Evolutionary conservation across 1,140 invertebrate genomes (phyloP).

Genomic region (Pogonus chalceus): DNA sequence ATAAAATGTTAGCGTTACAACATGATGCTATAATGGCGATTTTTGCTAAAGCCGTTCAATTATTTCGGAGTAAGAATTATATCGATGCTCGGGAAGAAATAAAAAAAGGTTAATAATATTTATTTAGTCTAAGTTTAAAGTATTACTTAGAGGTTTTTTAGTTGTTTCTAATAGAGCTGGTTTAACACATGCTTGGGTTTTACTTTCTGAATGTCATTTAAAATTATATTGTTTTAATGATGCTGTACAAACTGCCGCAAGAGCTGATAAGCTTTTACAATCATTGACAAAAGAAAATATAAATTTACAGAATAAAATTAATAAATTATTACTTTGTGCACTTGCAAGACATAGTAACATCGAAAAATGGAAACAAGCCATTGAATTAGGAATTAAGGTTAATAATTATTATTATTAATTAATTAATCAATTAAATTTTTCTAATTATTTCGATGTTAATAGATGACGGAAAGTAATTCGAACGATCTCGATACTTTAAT

Average conservation of each 20-base stretch:
- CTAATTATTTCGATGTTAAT: conserved; percentile 9
- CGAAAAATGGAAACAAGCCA: conserved; percentile 41
- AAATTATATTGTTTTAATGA: conserved; percentile 48
- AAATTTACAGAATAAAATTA: conserved; percentile 23
- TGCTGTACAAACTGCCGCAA: conserved; percentile 40
- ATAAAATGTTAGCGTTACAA: conserved; percentile 39
- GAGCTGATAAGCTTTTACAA: conserved; percentile 31
- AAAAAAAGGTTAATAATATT: conserved; percentile 24
- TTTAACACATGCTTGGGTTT: conserved; percentile 36
- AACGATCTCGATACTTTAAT: neutral
- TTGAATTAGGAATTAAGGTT: conserved; percentile 34
- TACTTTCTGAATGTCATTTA: conserved; percentile 40
- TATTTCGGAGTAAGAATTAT: conserved; percentile 40
- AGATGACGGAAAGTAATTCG: conserved; percentile 12
- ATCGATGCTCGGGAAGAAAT: conserved; percentile 44
- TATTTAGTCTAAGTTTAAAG: neutral
- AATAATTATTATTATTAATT: conserved; percentile 12
- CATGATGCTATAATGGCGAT: conserved; percentile 45
- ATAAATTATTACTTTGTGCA: conserved; percentile 31
- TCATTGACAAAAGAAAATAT: conserved; percentile 19
- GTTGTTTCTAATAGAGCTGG: conserved; percentile 27
- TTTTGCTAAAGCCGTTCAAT: conserved; percentile 48
- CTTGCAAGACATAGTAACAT: conserved; percentile 35
- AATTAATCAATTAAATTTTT: conserved; percentile 8
- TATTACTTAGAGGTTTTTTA: conserved; percentile 19